A percentile compares a stretch with the other conserved stretches of the same genome.
phyloP scores from a whole-genome alignment of 2,888 invertebrate species.

The Deroplatys truncata region DNA sequence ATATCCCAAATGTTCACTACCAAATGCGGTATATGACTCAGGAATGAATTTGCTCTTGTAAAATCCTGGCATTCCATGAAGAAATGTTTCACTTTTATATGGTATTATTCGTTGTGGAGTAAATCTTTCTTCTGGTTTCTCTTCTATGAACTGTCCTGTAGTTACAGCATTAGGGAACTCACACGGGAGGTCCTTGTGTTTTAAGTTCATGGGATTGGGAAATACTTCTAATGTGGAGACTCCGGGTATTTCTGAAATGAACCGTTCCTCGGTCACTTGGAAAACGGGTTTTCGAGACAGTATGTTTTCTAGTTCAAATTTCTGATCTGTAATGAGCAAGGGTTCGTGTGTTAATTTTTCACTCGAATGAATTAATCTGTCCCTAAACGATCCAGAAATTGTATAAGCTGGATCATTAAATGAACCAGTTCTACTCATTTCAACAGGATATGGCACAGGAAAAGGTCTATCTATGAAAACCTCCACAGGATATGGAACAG shows the following conservation, averaged over 20 bases:
- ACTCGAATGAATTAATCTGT: no score
- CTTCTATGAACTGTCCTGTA: neutral
- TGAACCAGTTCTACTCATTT: conserved; percentile 41
- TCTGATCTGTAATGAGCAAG: no score
- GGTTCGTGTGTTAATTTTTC: no score
- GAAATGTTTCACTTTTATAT: neutral
- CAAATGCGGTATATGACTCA: neutral
- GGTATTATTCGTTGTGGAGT: neutral
- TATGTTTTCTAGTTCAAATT: no score
- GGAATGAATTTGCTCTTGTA: neutral
- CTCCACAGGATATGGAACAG: conserved; percentile 54
- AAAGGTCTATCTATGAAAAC: conserved; percentile 43
- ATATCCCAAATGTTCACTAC: neutral
- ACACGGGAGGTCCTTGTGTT: neutral
- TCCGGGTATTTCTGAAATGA: neutral
- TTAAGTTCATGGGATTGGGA: no score
- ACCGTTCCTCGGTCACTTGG: neutral
- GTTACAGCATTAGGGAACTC: neutral
- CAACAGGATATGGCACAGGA: conserved; percentile 60
- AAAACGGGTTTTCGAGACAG: no score
- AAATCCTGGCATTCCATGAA: neutral
- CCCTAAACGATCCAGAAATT: no score
- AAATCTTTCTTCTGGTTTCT: neutral
- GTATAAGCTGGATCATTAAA: no score
- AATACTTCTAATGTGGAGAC: no score